Conservation (phyloP, 53 echinoderm and acorn worm species). For the Hippasteria phrygiana region DNA sequence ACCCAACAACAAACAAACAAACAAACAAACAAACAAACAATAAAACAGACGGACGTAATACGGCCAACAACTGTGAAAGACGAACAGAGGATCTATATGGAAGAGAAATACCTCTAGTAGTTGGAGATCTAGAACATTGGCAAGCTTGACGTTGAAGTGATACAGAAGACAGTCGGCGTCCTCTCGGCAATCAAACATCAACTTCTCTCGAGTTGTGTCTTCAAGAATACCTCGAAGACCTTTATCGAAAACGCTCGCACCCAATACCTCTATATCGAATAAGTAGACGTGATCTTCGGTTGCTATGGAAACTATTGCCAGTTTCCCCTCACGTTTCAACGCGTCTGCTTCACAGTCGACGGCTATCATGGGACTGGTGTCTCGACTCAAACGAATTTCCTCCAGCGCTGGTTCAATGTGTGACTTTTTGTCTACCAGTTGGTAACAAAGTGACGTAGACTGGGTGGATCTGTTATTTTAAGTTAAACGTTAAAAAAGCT, state of each 20-base stretch:
- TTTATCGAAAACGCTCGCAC: conserved; percentile 11
- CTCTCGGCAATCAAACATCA: conserved; percentile 44
- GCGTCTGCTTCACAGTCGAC: conserved; percentile 22
- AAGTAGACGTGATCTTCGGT: conserved; percentile 28
- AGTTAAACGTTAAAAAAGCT: neutral
- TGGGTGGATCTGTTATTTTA: neutral
- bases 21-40: too few relatives aligned
- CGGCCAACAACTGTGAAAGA: neutral
- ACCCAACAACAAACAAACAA: too few relatives aligned
- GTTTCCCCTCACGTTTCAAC: conserved; percentile 19
- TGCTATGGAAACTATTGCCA: conserved; percentile 29
- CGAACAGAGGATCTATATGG: neutral
- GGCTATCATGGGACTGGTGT: neutral
- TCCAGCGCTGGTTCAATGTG: conserved; percentile 30
- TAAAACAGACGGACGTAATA: neutral
- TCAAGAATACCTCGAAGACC: conserved; percentile 17
- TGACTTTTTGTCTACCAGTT: conserved; percentile 4
- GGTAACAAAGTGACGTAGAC: neutral
- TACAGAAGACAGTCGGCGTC: conserved; percentile 36
- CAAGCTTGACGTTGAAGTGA: conserved; percentile 2
- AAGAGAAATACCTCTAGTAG: conserved; percentile 28
- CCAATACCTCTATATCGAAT: conserved; percentile 17
- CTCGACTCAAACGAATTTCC: neutral
- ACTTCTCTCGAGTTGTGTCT: neutral
- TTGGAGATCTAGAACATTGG: conserved; percentile 34